Base-by-base conservation (phyloP, 2,888 invertebrate genomes). In the Loripinus fragilis region DNA sequence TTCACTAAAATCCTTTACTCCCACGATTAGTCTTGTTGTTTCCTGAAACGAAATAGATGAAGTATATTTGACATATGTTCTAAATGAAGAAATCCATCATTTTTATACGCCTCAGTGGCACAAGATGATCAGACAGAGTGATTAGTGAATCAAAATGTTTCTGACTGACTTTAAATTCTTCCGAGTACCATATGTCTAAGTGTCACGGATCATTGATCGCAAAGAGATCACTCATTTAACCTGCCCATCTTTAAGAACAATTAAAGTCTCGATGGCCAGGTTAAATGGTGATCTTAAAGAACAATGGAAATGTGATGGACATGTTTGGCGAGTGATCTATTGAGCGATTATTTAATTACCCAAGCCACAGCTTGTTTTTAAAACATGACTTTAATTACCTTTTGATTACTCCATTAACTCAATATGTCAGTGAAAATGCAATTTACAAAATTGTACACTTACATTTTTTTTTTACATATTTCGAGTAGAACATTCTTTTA, bases 171-270 rank as follows among this genome's bases (percentile, higher is more conserved):
- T 60, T 60, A 60, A 60, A 7, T 33, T 60, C 60, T 67, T 67
- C 67, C n/a, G 23, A 67, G 28, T 67, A 17, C 38, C 67, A 67
- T 45, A 67, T 67, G 67, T 67, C 67, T 67, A 23, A 12, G 42
- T 42, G 41, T 67, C 67, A 67, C 23, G 67, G 42, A 25, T 45
- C 41, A 67, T 42, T 67, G 41, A 45, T 28, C 35, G 30, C 41
- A 10, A 42, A n/a, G n/a, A n/a, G n/a, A n/a, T n/a, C n/a, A n/a
- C n/a, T n/a, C n/a, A n/a, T n/a, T n/a, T 60, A 17, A 60, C 60
- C 60, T 33, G 15, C 15, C 12, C 38, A 12, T 38, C 38, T 38
- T 38, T 38, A 38, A 38, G 60, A 60, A 30, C 8, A 60, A 7
- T 33, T 33, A 28, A 60, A 20, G 52, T 52, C 12, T 38, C 12